Conservation (phyloP, 2,797 vertebrate species). For the Diglossa cyanea region DNA sequence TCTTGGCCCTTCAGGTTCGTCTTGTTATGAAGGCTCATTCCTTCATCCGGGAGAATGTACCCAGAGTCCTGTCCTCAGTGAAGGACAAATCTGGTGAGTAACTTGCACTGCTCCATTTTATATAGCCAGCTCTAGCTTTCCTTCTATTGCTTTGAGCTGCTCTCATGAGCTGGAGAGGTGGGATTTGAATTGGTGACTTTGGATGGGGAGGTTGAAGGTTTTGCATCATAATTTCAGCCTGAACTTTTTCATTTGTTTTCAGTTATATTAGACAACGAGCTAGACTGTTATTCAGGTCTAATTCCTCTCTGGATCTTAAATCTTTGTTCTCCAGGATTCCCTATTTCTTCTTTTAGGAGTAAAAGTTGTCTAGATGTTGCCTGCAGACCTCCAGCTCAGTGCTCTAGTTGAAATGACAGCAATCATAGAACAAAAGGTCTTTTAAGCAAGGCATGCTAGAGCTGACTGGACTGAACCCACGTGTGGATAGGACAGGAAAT, state of each 20-base stretch:
- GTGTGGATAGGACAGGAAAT: neutral
- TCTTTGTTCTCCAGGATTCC: neutral
- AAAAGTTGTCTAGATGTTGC: neutral
- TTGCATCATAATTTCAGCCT: neutral
- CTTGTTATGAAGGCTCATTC: constrained; percentile 94
- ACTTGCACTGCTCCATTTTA: neutral
- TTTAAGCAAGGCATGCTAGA: neutral
- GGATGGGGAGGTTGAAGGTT: neutral
- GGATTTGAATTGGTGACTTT: neutral
- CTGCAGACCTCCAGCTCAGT: neutral
- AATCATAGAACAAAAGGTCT: neutral
- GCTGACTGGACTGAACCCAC: neutral
- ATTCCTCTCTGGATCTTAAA: neutral
- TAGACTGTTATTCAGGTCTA: neutral
- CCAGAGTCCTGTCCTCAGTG: constrained; percentile 76
- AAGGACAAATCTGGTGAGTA: constrained; percentile 84
- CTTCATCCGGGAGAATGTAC: constrained; percentile 90
- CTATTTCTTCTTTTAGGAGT: neutral
- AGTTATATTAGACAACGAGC: neutral
- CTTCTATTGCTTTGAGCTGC: neutral
- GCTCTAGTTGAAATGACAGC: neutral
- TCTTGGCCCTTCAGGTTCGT: constrained; percentile 81
- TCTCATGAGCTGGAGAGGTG: neutral
- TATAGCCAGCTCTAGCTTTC: neutral
- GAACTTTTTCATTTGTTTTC: neutral